Evolutionary conservation across 1,140 invertebrate species (phyloP).

Genomic region (Melitaea cinxia): DNA sequence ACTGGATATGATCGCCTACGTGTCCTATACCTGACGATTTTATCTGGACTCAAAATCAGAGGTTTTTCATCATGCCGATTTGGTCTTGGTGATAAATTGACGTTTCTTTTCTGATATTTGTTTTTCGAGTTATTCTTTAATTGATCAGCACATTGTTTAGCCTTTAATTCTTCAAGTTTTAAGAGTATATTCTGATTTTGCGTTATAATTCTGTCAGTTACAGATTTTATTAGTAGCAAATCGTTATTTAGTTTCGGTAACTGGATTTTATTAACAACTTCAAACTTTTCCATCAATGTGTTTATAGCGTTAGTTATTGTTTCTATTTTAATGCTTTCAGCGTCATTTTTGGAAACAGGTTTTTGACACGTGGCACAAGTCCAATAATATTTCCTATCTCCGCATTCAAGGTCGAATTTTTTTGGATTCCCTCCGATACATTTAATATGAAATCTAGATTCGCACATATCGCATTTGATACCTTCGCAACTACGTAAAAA

Average conservation of each 20-base stretch:
- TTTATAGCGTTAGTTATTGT: slow-evolving; percentile 44
- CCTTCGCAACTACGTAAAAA: slow-evolving; percentile 47
- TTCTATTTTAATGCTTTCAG: slow-evolving; percentile 9
- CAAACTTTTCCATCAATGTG: slow-evolving; percentile 58
- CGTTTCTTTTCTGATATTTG: slow-evolving; percentile 40
- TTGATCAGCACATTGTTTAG: slow-evolving; percentile 26
- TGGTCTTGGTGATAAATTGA: slow-evolving; percentile 43
- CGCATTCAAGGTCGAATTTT: slow-evolving; percentile 38
- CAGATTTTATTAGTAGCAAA: slow-evolving; percentile 50
- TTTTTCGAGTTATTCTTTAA: slow-evolving; percentile 13
- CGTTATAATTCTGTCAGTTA: slow-evolving; percentile 50
- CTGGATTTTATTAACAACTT: slow-evolving; percentile 68
- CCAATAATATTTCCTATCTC: slow-evolving; percentile 54
- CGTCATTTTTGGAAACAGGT: slow-evolving; percentile 23
- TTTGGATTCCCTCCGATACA: slow-evolving; percentile 40
- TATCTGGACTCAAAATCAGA: slow-evolving; percentile 38
- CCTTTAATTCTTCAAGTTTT: slow-evolving; percentile 47
- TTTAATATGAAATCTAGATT: slow-evolving; percentile 48
- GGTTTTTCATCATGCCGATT: slow-evolving; percentile 30
- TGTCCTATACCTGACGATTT: slow-evolving; percentile 44
- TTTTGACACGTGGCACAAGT: slow-evolving; percentile 57
- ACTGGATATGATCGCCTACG: slow-evolving; percentile 51
- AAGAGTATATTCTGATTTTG: slow-evolving; percentile 61
- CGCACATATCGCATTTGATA: slow-evolving; percentile 51
- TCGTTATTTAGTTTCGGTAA: slow-evolving; percentile 63